phyloP scores from a whole-genome alignment of 2,888 invertebrate species.

The Plebejus argus region DNA sequence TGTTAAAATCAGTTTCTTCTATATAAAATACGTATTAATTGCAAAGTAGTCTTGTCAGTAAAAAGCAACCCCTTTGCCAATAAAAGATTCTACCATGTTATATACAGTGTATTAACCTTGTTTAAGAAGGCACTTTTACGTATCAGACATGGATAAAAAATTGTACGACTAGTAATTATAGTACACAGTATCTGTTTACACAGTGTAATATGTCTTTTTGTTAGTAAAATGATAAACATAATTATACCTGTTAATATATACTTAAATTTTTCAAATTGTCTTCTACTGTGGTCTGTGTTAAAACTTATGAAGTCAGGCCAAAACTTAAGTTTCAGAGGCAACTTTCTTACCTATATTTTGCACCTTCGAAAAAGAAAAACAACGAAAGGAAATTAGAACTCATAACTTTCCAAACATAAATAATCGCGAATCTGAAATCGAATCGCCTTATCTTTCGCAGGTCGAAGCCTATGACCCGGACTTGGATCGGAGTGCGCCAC shows the following conservation, averaged over 20 bases:
- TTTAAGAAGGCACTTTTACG: too few relatives aligned
- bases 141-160: too few relatives aligned
- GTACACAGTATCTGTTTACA: not conserved
- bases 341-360: not conserved
- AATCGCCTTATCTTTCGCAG: slow-evolving; percentile 46
- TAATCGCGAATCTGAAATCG: slow-evolving; percentile 29
- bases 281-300: too few relatives aligned
- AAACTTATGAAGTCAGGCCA: too few relatives aligned
- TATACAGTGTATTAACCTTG: too few relatives aligned
- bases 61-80: too few relatives aligned
- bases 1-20: not conserved
- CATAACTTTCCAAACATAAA: not conserved
- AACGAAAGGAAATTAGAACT: not conserved
- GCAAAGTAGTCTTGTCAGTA: too few relatives aligned
- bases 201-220: not conserved
- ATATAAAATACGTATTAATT: too few relatives aligned
- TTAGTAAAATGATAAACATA: too few relatives aligned
- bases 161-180: too few relatives aligned
- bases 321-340: not conserved
- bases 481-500: slow-evolving; percentile 87
- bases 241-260: too few relatives aligned
- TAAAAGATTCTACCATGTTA: too few relatives aligned
- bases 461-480: slow-evolving; percentile 93
- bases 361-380: not conserved
- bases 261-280: not conserved